Base-by-base conservation (phyloP, 35 echinoderm and acorn worm genomes). In the Ophiothrix spiculata region DNA sequence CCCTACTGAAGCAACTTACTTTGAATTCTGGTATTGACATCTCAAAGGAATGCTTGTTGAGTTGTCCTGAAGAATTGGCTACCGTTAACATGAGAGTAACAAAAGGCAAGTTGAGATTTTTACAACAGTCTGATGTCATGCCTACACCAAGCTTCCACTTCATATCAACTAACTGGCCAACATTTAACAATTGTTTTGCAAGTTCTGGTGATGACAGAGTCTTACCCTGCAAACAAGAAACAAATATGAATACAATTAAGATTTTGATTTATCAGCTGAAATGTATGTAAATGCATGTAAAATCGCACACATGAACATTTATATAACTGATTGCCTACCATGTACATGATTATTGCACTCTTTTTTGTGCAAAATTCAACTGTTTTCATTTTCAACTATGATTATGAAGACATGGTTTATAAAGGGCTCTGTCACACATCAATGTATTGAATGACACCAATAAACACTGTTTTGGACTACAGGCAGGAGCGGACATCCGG, bases 11-110 rank as follows among this genome's bases (percentile, higher is more conserved):
- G n/a, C 3, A 16, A 91, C 75, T 88, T 84, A 97, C 94, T 84
- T 92, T 92, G 63, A 97, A 97, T 63, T 97, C 91, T 80, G 94
- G 82, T 15, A 97, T 80, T 23, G 94, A 93, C 91, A 97, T 90
- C 87, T 97, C 94, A 78, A 97, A 93, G 17, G 94, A 93, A 75
- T 74, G 82, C 40, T 69, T 85, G 0, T 37, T 63, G 41, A 93
- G 79, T 37, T 93, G 36, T 29, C 94, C 94, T 17, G 94, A 93
- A 23, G 94, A 81, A 56, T 80, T 79, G 25, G 91, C 94, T 31
- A 97, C 87, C 45, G 64, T 93, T 35, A 97, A 49, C 8, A 83
- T 38, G 17, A 97, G 83, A 39, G 84, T 81, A 32, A 97, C 81
- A 25, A 86, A 97, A 11, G 94, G 91, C 3, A 91, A 97, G 78